A percentile compares a stretch with the other conserved stretches of the same genome.
Conservation (phyloP, 2,797 vertebrate genomes). For the Glyptemys insculpta region DNA sequence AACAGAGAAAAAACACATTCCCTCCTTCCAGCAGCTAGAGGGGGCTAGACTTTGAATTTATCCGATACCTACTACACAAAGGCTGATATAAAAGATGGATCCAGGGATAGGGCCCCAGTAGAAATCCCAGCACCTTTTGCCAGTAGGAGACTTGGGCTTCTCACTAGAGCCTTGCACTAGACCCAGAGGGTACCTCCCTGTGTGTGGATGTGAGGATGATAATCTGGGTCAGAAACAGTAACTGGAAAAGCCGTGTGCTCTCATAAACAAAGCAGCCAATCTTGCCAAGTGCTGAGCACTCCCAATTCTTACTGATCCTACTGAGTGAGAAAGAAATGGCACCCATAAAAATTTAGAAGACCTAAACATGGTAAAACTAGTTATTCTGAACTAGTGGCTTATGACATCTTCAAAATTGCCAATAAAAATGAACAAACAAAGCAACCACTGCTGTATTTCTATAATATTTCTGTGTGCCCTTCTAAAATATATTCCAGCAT, state of each 20-base stretch:
- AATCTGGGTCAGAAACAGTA: rapidly evolving
- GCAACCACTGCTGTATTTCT: neutral
- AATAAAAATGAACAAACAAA: neutral
- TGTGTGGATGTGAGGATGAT: neutral
- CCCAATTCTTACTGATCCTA: neutral
- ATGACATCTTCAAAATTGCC: neutral
- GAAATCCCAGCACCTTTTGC: neutral
- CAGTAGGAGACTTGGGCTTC: neutral
- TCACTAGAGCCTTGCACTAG: neutral
- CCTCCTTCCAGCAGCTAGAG: neutral
- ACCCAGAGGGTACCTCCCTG: neutral
- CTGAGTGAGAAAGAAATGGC: neutral
- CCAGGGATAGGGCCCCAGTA: conserved; percentile 12
- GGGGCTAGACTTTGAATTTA: conserved; percentile 33
- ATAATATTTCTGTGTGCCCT: conserved; percentile 24
- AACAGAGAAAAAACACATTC: neutral
- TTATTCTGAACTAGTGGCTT: conserved; percentile 13
- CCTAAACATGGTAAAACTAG: conserved; percentile 11
- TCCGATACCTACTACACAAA: conserved; percentile 20
- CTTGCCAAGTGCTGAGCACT: neutral
- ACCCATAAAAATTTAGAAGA: conserved; percentile 8
- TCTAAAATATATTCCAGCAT: conserved; percentile 6
- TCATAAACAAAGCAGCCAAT: neutral
- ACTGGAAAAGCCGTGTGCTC: neutral
- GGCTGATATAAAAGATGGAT: neutral